Base-by-base conservation (phyloP, 2,888 invertebrate species). In the Cryptocephalus primarius region DNA sequence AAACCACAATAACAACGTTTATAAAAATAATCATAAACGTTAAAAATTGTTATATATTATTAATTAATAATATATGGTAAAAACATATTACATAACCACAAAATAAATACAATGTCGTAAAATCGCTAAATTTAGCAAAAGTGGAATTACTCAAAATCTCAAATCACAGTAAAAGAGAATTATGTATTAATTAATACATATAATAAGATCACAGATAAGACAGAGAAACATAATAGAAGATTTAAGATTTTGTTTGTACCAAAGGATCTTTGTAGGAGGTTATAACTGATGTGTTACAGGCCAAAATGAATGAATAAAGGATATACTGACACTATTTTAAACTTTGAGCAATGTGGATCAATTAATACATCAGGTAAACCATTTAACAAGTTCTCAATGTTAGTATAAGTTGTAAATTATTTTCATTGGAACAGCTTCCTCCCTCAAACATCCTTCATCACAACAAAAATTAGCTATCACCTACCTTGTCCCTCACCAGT, bases 401-500 rank as follows among this genome's bases (percentile, higher is more conserved):
- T 22, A n/a, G n/a, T n/a, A 22, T 22, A 22, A 22, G 2, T 22
- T 22, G 22, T 6, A 22, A 22, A 4, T 22, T 4, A 22, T 2
- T 22, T 4, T 6, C 6, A 22, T 6, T 6, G 6, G 22, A 22
- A 6, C 22, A 22, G 22, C 22, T 22, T 22, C 6, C 22, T 22
- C 22, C 22, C 6, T 22, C 22, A 22, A 22, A 22, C 6, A 22
- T 22, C 6, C 22, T 22, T 22, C 22, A 22, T 22, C 22, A 22
- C 22, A 22, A 22, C 6, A 22, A 22, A 22, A 22, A 22, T 22
- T 4, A 22, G 22, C 22, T 22, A 53, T 48, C 57, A 66, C 68
- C 60, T 68, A 70, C 70, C 70, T 70, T 70, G 69, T 58, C 65
- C 65, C 59, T 69, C 68, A 43, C 65, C 64, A 33, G 62, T 59